Evolutionary conservation across 30 jellyfish, hydroid and myxozoan genomes (phyloP), one percentile per base, ranked within the genome.

Genomic region (Hydra vulgaris): DNA sequence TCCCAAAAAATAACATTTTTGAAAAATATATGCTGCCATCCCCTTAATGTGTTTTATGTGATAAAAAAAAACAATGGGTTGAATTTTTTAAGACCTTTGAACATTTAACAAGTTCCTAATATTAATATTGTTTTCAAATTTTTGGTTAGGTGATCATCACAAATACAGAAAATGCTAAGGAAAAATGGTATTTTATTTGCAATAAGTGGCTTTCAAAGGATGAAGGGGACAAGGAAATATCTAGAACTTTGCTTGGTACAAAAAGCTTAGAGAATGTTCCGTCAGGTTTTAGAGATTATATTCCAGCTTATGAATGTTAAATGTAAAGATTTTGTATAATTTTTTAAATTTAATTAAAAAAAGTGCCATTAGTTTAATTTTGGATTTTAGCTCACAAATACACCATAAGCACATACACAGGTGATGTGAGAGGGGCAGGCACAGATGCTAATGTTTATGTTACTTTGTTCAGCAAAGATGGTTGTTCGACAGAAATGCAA

Each of bases 361-460:
- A 40, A 12, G 5, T 12, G 12, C 61, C 5, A 40, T 40, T 40
- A 3, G 7, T 74, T 84, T 17, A 24, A n/a, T n/a, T n/a, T n/a
- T n/a, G n/a, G n/a, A n/a, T n/a, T n/a, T n/a, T n/a, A 91, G 98
- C 86, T 40, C 86, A 94, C 20, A 79, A 90, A 7, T 91, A 91
- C 86, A 86, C 81, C 15, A 71, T 91, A 19, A 70, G 26, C 74
- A 95, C 87, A n/a, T 84, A 75, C 22, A 91, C 98, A 0, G 96
- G 89, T 0, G 95, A 86, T 54, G 80, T 54, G 20, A 87, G 98
- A 68, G 92, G 95, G 26, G 86, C 91, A 19, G 98, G 98, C 4
- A 91, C 98, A 1, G 98, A 91, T 68, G 98, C 98, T 21, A 91
- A 91, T 73, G 98, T 91, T 7, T 91, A 73, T 80, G 56, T 91